phyloP scores from a whole-genome alignment of 2,888 invertebrate species.

The Eupithecia centaureata region DNA sequence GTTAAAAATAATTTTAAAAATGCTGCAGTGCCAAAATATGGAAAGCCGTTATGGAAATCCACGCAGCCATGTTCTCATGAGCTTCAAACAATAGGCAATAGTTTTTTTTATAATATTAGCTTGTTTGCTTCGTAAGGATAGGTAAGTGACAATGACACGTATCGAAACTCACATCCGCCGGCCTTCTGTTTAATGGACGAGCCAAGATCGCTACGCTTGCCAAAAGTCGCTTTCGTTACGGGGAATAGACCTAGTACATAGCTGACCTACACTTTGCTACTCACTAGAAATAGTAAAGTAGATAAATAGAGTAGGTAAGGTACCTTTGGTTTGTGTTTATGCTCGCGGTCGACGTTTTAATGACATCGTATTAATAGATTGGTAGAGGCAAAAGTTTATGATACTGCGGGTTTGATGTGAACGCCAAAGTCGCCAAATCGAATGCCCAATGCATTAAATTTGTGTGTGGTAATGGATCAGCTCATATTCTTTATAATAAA shows the following conservation, averaged over 20 bases:
- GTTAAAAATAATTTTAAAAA: too few species aligned
- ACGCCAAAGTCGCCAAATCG: too few species aligned
- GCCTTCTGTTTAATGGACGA: conserved; percentile 64
- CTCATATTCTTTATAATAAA: too few species aligned
- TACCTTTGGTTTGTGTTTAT: not conserved
- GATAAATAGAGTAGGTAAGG: not conserved
- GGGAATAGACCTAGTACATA: conserved; percentile 26
- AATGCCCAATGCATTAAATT: too few species aligned
- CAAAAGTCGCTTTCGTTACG: conserved; percentile 50
- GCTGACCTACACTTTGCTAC: conserved; percentile 22
- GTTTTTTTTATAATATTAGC: not conserved
- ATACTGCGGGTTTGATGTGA: too few species aligned
- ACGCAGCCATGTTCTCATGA: not conserved
- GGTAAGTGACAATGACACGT: conserved; percentile 54
- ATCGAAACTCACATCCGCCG: conserved; percentile 44
- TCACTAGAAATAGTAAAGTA: not conserved
- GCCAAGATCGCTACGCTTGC: conserved; percentile 53
- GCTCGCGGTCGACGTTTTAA: too few species aligned
- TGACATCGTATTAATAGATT: too few species aligned
- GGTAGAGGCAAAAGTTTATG: too few species aligned
- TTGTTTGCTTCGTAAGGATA: not conserved
- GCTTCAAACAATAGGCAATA: not conserved
- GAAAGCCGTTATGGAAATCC: too few species aligned
- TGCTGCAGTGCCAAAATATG: too few species aligned
- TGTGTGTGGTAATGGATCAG: too few species aligned